phyloP scores from a whole-genome alignment of 2,888 invertebrate species.

The Muschampia plurimacula region DNA sequence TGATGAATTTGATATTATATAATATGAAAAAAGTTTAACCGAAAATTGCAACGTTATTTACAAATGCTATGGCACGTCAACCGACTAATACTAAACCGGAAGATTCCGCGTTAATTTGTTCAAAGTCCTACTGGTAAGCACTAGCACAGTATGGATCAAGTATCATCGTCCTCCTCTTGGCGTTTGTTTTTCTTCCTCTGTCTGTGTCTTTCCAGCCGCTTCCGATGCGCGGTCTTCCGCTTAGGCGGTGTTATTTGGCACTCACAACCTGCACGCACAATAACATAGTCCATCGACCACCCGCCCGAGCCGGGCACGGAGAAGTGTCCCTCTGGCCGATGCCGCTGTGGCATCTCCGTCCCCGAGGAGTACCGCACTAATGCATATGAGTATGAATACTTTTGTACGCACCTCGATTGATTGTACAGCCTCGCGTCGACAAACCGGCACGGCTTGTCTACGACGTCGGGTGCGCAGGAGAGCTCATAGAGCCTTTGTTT shows the following conservation, averaged over 20 bases:
- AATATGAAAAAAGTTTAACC: constrained; percentile 3
- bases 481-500: constrained; percentile 92
- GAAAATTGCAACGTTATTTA: neutral
- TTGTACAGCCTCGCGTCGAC: constrained; percentile 89
- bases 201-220: constrained; percentile 65
- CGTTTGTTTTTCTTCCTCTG: constrained; percentile 68
- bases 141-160: constrained; percentile 67
- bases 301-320: constrained; percentile 84
- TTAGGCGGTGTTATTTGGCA: constrained; percentile 90
- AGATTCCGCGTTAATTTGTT: constrained; percentile 63
- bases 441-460: constrained; percentile 90
- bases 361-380: constrained; percentile 88
- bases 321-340: constrained; percentile 72
- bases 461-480: constrained; percentile 90
- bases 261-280: constrained; percentile 93
- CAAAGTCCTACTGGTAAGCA: constrained; percentile 68
- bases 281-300: constrained; percentile 93
- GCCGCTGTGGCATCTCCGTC: constrained; percentile 69
- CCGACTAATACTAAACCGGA: constrained; percentile 61
- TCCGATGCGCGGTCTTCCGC: constrained; percentile 68
- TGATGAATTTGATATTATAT: neutral
- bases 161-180: constrained; percentile 68
- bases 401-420: constrained; percentile 92
- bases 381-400: constrained; percentile 94
- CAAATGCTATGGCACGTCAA: constrained; percentile 42